Evolutionary conservation across 2,113 vertebrate genomes (phyloP), one percentile per base, ranked within the genome.

Genomic region (Prunella fulvescens): DNA sequence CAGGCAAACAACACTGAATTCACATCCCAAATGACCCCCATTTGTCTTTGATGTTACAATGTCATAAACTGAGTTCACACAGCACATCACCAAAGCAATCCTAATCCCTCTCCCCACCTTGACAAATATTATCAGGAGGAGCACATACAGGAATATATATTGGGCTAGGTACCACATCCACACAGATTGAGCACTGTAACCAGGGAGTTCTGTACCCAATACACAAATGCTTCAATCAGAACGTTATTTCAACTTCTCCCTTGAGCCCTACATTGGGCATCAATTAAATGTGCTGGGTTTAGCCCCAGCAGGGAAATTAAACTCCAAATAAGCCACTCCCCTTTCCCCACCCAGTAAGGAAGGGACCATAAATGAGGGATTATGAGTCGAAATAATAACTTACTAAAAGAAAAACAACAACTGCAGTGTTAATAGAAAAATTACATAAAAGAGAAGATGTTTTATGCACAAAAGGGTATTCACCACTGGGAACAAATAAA

Each of bases 331-430:
- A 19, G 15, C 14, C 19, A 24, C 47, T 45, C 39, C 47, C 39
- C 44, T 58, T 44, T 4, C 9, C 4, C 23, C 0, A 0, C 3
- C 22, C 39, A 28, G 23, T 45, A 69, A 39, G 28, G 28, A 58
- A 37, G 28, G 33, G 23, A 28, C 45, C 53, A 28, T 60, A 18
- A 53, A 69, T 39, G 39, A 51, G 62, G 11, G 9, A 26, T 33
- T 77, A 45, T 33, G 26, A 61, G 10, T 24, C 61, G 54, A 78
- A 69, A 78, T 61, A 53, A 28, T 6, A 33, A 53, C 53, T 53
- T 69, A 53, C 26, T 60, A 39, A 24, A 53, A 86, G 14, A 28
- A 28, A 3, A 77, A 51, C 60, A 33, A 53, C 39, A 44, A 51
- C 18, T 23, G 14, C 14, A 39, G 10, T 44, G 42, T 39, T 39